Base-by-base conservation (phyloP, 1,140 invertebrate species). In the Semibalanus balanoides region DNA sequence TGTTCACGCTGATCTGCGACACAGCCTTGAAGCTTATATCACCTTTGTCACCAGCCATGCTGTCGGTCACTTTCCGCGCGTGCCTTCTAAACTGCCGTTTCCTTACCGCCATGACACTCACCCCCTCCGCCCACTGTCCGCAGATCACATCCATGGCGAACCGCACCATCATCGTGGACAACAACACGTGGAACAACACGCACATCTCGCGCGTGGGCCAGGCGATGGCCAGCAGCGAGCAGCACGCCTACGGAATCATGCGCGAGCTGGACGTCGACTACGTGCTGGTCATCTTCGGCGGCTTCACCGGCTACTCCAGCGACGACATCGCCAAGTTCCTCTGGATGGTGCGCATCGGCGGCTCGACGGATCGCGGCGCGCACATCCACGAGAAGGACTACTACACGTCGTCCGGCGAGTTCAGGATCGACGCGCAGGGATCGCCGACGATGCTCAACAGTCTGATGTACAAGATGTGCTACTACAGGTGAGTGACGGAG, bases 111-210 rank as follows among this genome's bases (percentile, higher is more conserved):
- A n/a, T n/a, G n/a, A n/a, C n/a, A n/a, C 35, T 40, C 35, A 17
- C 35, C 35, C 5, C 35, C 17, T 17, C 35, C 5, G 35, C 35
- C 35, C 35, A 40, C 35, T 40, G 5, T 17, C 35, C 5, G 35
- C 70, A 99, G 85, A 98, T 99, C 85, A 98, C 96, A 30, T 95
- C 95, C 25, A 98, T 99, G 96, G 96, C 96, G 7, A 99, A 99
- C 88, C 88, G 96, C 72, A 98, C 96, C 7, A 96, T 98, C 79
- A 86, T 99, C 80, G 96, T 99, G n/a, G 97, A 99, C 84, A 99
- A 99, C 84, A 99, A 99, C 82, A 99, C 97, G 17, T 99, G 97
- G 97, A 98, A 99, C 85, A 99, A 99, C 85, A 98, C 96, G 14
- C 97, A 99, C 83, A 99, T 99, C 82, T 96, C 94, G 28, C 86